Conservation (phyloP, 2,888 invertebrate genomes). For the Acleris emargana region DNA sequence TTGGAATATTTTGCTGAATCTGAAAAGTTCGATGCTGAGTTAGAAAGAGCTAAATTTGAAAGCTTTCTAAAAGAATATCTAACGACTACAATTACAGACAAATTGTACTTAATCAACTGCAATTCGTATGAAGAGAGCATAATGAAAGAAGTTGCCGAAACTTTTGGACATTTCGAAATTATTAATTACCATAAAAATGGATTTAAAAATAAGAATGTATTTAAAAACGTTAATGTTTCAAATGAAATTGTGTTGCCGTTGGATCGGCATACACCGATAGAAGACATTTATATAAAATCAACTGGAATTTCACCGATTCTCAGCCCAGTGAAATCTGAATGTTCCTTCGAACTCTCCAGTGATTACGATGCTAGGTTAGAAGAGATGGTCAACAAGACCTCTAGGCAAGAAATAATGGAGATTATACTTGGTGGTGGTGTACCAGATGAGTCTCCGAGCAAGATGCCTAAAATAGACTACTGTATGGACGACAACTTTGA, state of each 20-base stretch:
- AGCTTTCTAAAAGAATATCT: constrained; percentile 58
- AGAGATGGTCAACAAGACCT: constrained; percentile 75
- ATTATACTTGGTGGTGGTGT: constrained; percentile 74
- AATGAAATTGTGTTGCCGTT: constrained; percentile 66
- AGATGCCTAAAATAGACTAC: constrained; percentile 71
- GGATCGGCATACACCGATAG: constrained; percentile 47
- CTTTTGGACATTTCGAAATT: constrained; percentile 62
- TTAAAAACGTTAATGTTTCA: constrained; percentile 61
- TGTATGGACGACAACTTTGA: constrained; percentile 65
- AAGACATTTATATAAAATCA: constrained; percentile 25
- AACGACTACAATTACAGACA: constrained; percentile 46
- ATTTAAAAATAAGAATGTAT: constrained; percentile 61
- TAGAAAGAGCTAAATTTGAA: constrained; percentile 60
- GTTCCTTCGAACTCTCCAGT: constrained; percentile 71
- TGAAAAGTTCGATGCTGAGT: constrained; percentile 66
- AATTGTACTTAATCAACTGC: constrained; percentile 71
- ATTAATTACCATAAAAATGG: constrained; percentile 72
- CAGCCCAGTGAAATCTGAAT: constrained; percentile 75
- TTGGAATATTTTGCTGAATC: constrained; percentile 67
- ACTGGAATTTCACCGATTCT: constrained; percentile 47
- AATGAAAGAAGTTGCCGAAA: constrained; percentile 59
- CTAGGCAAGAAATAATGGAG: constrained; percentile 77
- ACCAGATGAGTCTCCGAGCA: constrained; percentile 54
- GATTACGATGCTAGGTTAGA: constrained; percentile 75
- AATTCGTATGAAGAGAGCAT: constrained; percentile 68